phyloP scores from a whole-genome alignment of 2,888 invertebrate genomes.

The Aspidapion aeneum region DNA sequence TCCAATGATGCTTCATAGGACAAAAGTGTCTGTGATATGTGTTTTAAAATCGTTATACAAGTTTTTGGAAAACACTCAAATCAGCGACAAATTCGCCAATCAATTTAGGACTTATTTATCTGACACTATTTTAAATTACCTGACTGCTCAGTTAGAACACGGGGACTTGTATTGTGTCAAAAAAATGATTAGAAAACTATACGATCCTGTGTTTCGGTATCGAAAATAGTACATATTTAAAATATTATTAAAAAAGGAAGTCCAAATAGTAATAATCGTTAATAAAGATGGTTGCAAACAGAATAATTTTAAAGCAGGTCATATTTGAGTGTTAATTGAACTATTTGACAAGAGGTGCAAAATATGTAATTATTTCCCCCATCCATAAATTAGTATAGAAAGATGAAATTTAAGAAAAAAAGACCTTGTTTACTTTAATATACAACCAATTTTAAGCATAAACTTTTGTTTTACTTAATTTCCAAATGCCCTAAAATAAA shows the following conservation, averaged over 20 bases:
- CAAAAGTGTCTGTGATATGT: constrained; percentile 37
- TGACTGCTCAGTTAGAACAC: constrained; percentile 31
- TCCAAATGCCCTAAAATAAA: no score
- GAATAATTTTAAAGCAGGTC: no score
- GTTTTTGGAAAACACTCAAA: constrained; percentile 31
- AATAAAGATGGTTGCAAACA: no score
- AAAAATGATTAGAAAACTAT: constrained; percentile 30
- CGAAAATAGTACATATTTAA: constrained; percentile 11
- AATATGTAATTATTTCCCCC: no score
- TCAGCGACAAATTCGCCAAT: constrained; percentile 29
- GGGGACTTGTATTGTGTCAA: constrained; percentile 33
- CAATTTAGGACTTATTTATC: constrained; percentile 30
- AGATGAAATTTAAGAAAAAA: no score
- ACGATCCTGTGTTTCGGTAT: constrained; percentile 29
- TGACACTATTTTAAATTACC: constrained; percentile 30
- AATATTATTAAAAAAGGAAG: neutral
- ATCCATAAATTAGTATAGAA: no score
- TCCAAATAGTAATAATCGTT: no score
- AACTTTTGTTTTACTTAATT: no score
- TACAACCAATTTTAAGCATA: no score
- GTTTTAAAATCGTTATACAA: constrained; percentile 33
- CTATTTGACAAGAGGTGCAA: no score
- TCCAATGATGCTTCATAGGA: constrained; percentile 35
- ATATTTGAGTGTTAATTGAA: no score
- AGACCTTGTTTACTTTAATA: no score